Evolutionary conservation across 2,113 vertebrate species (phyloP).

Genomic region (Strix uralensis): DNA sequence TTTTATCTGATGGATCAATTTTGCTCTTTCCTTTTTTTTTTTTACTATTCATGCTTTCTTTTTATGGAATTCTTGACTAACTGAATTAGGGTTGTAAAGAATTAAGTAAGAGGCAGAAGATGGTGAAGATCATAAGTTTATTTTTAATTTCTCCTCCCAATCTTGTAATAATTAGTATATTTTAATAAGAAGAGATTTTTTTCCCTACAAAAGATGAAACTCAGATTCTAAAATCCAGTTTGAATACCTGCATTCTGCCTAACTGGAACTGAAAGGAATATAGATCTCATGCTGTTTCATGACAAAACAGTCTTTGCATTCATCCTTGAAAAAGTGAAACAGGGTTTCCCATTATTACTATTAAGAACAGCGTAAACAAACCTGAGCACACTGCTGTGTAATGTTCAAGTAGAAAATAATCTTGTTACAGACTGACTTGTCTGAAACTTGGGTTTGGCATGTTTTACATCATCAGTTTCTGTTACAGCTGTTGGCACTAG

Average conservation of each 20-base stretch:
- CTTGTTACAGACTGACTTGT: slow-evolving; percentile 7
- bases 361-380: slow-evolving; percentile 38
- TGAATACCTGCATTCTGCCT: background rate
- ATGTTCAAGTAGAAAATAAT: slow-evolving; percentile 35
- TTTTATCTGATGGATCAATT: background rate
- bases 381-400: background rate
- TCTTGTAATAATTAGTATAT: background rate
- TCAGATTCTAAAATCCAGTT: background rate
- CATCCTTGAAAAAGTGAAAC: background rate
- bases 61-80: background rate
- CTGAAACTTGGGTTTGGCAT: slow-evolving; percentile 33
- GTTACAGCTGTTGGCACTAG: slow-evolving; percentile 42
- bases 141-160: background rate
- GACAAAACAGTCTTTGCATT: slow-evolving; percentile 19
- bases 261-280: background rate
- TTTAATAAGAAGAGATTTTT: background rate
- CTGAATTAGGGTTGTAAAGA: background rate
- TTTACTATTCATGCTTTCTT: background rate
- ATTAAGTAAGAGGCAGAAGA: background rate
- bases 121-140: background rate
- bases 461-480: slow-evolving; percentile 56
- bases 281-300: background rate
- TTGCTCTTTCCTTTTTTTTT: background rate
- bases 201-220: background rate
- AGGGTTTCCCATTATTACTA: background rate